Conservation (phyloP, 1,140 invertebrate genomes). For the Dinoponera quadriceps region DNA sequence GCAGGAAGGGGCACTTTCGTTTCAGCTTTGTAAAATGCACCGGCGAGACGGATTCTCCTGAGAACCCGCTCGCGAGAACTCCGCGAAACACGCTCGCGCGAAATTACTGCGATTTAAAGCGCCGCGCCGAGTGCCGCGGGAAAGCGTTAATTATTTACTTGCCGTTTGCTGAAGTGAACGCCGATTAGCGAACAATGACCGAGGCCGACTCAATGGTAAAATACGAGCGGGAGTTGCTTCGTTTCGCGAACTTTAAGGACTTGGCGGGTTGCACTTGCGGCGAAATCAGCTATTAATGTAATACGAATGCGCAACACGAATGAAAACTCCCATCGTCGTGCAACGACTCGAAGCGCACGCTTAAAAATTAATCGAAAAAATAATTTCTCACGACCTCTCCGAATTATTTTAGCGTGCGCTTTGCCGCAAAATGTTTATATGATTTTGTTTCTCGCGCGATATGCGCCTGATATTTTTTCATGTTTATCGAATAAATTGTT, state of each 20-base stretch:
- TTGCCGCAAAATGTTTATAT: background rate
- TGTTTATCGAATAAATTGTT: slow-evolving; percentile 1
- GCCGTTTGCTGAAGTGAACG: slow-evolving; percentile 35
- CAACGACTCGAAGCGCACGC: background rate
- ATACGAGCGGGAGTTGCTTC: slow-evolving; percentile 8
- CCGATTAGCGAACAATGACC: slow-evolving; percentile 44
- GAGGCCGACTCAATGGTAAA: background rate
- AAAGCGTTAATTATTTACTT: slow-evolving; percentile 23
- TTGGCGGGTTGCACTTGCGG: background rate
- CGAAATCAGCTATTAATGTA: background rate
- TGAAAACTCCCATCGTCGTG: background rate
- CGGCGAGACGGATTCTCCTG: slow-evolving; percentile 61
- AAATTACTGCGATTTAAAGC: slow-evolving; percentile 55
- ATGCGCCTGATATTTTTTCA: background rate
- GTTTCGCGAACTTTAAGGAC: slow-evolving; percentile 9
- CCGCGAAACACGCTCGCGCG: background rate
- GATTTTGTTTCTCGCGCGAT: slow-evolving; percentile 1
- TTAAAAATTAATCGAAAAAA: no score
- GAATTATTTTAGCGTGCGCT: background rate
- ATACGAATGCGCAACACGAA: background rate
- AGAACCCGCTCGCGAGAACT: background rate
- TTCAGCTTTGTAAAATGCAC: slow-evolving; percentile 52
- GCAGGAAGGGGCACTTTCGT: slow-evolving; percentile 13
- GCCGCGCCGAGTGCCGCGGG: slow-evolving; percentile 25
- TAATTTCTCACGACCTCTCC: no score